Conservation (phyloP, 2,797 vertebrate genomes). For the Brachyalestes nurse region DNA sequence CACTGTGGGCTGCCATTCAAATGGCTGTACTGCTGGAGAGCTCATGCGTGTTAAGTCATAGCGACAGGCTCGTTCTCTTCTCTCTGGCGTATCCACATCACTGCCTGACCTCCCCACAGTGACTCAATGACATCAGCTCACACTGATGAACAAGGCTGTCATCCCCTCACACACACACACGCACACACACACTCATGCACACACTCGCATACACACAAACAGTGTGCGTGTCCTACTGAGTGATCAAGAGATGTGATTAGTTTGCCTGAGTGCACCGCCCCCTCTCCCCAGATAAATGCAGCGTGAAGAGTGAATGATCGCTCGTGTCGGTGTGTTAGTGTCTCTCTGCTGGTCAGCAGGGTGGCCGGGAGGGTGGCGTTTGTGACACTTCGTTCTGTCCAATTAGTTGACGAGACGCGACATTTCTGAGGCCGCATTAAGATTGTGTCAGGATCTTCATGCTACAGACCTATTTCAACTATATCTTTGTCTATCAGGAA, state of each 20-base stretch:
- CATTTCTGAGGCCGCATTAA: conserved; percentile 1
- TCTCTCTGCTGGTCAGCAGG: conserved; percentile 56
- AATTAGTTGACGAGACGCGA: conserved; percentile 51
- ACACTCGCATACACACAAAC: not conserved
- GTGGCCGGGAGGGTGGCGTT: conserved; percentile 48
- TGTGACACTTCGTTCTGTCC: conserved; percentile 59
- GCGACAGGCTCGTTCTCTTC: not conserved
- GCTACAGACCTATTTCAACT: too few relatives aligned
- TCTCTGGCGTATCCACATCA: conserved; percentile 28
- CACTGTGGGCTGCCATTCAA: not conserved
- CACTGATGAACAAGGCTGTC: conserved; percentile 17
- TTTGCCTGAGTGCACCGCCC: conserved; percentile 17
- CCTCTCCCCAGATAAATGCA: conserved; percentile 30
- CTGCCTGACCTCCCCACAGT: conserved; percentile 35
- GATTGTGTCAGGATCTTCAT: not conserved
- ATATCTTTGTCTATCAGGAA: too few relatives aligned
- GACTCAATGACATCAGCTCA: conserved; percentile 22
- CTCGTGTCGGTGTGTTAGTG: not conserved
- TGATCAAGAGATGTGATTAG: conserved; percentile 23
- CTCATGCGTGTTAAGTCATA: not conserved
- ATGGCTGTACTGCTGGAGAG: not conserved
- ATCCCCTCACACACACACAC: conserved; percentile 18
- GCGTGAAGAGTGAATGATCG: conserved; percentile 32
- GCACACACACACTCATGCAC: conserved; percentile 15
- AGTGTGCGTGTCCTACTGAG: not conserved